phyloP scores from a whole-genome alignment of 2,888 invertebrate species.

The Crematogaster levior region DNA sequence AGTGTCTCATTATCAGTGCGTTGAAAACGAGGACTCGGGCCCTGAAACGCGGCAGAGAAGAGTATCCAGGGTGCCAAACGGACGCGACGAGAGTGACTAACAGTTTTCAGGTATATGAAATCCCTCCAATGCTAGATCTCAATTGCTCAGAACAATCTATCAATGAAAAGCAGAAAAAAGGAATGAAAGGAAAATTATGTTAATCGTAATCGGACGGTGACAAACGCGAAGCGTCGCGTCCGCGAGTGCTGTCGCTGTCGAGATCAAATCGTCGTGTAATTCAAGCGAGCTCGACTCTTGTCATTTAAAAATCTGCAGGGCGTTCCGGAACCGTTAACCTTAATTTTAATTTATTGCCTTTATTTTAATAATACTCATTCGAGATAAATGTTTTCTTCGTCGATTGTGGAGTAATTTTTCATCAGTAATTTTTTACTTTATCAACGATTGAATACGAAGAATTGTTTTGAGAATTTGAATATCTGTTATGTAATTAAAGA shows the following conservation, averaged over 20 bases:
- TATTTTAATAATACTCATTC: not conserved
- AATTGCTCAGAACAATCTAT: constrained; percentile 82
- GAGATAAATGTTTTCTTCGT: not conserved
- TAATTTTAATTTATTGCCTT: too few relatives aligned
- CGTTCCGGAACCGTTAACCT: constrained; percentile 2
- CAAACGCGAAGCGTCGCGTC: constrained; percentile 35
- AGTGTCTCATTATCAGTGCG: not conserved
- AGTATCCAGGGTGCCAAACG: not conserved
- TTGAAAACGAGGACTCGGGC: constrained; percentile 47
- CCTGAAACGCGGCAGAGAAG: constrained; percentile 37
- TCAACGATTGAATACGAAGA: not conserved
- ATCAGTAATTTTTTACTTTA: not conserved
- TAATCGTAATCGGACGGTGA: constrained; percentile 68
- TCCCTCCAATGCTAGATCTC: constrained; percentile 82
- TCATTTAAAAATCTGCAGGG: constrained; percentile 10
- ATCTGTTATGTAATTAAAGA: not conserved
- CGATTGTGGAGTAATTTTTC: not conserved
- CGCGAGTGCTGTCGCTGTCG: constrained; percentile 41
- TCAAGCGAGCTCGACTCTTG: constrained; percentile 20
- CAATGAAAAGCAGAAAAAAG: constrained; percentile 23
- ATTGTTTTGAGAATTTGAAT: not conserved
- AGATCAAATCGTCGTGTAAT: constrained; percentile 54
- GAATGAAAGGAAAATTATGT: constrained; percentile 59
- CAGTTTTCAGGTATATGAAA: constrained; percentile 75
- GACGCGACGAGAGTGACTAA: constrained; percentile 65